Conservation (phyloP, 2,888 invertebrate genomes). For the Acrocera orbiculus region DNA sequence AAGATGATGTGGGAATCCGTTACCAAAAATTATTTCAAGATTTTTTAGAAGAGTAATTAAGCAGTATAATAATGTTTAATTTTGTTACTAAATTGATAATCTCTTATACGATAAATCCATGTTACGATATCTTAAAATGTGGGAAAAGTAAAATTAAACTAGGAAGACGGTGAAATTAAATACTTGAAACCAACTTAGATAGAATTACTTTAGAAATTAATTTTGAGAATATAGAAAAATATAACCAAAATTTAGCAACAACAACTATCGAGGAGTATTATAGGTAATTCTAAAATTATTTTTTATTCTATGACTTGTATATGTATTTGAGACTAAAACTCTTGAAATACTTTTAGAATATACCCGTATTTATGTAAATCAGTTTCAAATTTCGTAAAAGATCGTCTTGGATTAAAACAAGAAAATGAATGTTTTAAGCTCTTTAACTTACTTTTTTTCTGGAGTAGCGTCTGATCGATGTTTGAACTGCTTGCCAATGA, state of each 20-base stretch:
- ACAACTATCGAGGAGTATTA: conserved; percentile 92
- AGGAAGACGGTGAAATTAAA: conserved; percentile 76
- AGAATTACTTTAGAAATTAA: conserved; percentile 81
- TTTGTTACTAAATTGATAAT: not conserved
- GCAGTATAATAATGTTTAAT: not conserved
- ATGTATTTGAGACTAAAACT: conserved; percentile 11
- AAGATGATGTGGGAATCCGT: conserved; percentile 81
- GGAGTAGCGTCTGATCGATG: no score
- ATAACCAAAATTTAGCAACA: conserved; percentile 81
- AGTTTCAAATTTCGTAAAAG: conserved; percentile 73
- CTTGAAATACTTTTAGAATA: conserved; percentile 41
- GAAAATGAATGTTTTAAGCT: conserved; percentile 89
- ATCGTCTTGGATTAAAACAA: conserved; percentile 46
- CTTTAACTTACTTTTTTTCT: no score
- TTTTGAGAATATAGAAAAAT: conserved; percentile 86
- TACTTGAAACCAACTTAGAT: conserved; percentile 79
- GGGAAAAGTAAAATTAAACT: conserved; percentile 45
- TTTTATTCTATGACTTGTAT: not conserved
- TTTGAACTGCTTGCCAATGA: no score
- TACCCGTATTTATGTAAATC: conserved; percentile 91
- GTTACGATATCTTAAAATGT: conserved; percentile 45
- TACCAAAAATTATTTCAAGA: conserved; percentile 93
- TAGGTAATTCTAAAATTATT: conserved; percentile 17
- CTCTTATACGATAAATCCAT: conserved; percentile 8
- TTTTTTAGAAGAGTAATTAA: conserved; percentile 79